Conservation (phyloP, 2,888 invertebrate species). For the Pinctada fucata region DNA sequence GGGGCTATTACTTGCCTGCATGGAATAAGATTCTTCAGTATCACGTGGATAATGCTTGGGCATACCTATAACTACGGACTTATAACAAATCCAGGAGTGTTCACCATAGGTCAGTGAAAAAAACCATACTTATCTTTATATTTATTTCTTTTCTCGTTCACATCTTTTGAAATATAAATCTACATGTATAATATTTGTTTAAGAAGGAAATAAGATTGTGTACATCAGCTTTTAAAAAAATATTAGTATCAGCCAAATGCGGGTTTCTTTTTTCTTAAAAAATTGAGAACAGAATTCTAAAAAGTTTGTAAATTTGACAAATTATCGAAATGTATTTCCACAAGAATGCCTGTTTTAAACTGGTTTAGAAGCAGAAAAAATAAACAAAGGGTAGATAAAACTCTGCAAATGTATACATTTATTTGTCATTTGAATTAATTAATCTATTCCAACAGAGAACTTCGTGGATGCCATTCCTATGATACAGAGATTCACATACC, state of each 20-base stretch:
- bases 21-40: slow-evolving; percentile 80
- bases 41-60: slow-evolving; percentile 65
- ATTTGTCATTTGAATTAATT: no score
- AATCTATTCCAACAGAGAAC: slow-evolving; percentile 51
- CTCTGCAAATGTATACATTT: no score
- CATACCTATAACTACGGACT: slow-evolving; percentile 63
- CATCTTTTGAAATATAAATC: not conserved
- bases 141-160: not conserved
- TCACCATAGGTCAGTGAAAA: slow-evolving; percentile 8
- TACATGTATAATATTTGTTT: not conserved
- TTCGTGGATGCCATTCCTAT: slow-evolving; percentile 61
- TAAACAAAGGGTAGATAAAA: no score
- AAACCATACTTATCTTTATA: not conserved
- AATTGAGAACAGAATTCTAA: no score
- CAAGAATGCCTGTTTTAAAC: no score
- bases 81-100: slow-evolving; percentile 39
- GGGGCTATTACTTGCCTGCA: slow-evolving; percentile 84
- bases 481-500: slow-evolving; percentile 74
- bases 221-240: no score
- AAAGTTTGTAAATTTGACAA: no score
- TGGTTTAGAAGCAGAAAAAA: no score
- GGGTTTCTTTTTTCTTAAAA: no score
- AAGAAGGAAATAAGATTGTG: no score
- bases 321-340: no score
- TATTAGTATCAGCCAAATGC: no score